Evolutionary conservation across 2,888 invertebrate genomes (phyloP).

Genomic region (Gibbula magus): DNA sequence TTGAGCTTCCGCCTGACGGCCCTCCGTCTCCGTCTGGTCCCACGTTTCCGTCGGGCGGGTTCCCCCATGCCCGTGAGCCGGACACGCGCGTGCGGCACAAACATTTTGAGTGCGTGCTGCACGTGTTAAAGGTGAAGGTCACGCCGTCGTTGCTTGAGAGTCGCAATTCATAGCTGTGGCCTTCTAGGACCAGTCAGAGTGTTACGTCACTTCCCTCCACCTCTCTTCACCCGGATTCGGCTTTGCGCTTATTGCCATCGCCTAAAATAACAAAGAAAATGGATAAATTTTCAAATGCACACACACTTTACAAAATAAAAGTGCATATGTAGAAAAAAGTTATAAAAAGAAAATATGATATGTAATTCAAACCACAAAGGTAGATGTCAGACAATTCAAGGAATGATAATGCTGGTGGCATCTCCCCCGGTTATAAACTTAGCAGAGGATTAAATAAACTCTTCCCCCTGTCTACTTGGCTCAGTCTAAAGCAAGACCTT

Average conservation of each 20-base stretch:
- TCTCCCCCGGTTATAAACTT: too few species aligned
- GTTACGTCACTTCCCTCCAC: slow-evolving; percentile 4
- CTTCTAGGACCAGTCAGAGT: background rate
- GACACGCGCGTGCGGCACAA: slow-evolving; percentile 52
- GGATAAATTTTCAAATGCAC: too few species aligned
- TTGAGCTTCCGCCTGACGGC: slow-evolving; percentile 42
- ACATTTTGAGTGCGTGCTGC: slow-evolving; percentile 31
- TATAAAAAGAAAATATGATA: too few species aligned
- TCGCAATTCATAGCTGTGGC: background rate
- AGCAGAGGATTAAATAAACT: too few species aligned
- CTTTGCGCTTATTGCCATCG: background rate
- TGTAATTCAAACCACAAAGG: too few species aligned
- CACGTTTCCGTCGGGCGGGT: slow-evolving; percentile 18
- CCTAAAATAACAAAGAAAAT: background rate
- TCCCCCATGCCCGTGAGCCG: slow-evolving; percentile 42
- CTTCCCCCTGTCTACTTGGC: background rate
- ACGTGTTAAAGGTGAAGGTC: slow-evolving; percentile 7
- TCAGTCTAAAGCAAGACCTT: background rate
- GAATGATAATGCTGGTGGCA: too few species aligned
- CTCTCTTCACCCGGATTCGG: background rate
- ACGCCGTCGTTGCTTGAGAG: background rate
- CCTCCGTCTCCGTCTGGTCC: slow-evolving; percentile 24
- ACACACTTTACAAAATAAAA: too few species aligned
- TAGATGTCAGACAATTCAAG: too few species aligned
- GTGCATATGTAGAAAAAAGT: too few species aligned